Conservation (phyloP, 2,113 vertebrate species). For the Acrocephalus arundinaceus region DNA sequence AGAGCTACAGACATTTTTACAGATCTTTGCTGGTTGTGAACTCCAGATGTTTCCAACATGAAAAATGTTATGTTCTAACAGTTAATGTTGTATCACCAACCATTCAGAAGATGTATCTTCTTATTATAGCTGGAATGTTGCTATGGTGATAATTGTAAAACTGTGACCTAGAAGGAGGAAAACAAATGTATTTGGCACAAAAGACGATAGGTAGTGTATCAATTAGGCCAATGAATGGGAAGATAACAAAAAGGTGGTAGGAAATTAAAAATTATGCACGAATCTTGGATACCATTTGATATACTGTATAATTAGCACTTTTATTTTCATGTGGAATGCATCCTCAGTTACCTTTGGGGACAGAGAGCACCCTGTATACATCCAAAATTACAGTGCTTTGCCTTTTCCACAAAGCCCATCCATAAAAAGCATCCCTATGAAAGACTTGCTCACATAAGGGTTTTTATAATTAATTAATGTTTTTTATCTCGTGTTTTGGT, state of each 20-base stretch:
- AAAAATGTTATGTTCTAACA: conserved; percentile 75
- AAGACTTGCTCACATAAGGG: neutral
- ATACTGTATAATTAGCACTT: neutral
- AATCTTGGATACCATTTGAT: neutral
- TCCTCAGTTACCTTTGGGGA: neutral
- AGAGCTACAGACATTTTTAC: conserved; percentile 70
- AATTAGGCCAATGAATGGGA: conserved; percentile 61
- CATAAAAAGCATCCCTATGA: neutral
- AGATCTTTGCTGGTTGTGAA: conserved; percentile 67
- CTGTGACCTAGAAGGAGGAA: conserved; percentile 59
- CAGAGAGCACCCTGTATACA: neutral
- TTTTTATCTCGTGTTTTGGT: neutral
- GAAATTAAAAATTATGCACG: neutral
- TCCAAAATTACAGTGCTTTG: neutral
- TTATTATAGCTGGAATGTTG: conserved; percentile 73
- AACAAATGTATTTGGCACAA: conserved; percentile 54
- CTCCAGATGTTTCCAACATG: conserved; percentile 78
- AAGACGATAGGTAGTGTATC: conserved; percentile 39
- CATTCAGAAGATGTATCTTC: conserved; percentile 78
- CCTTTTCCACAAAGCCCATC: neutral
- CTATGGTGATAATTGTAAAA: conserved; percentile 78
- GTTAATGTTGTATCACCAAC: conserved; percentile 69
- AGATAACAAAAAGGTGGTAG: conserved; percentile 34
- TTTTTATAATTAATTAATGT: neutral
- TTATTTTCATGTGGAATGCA: neutral